phyloP scores from a whole-genome alignment of 2,113 vertebrate species.

The Hyaena hyaena region DNA sequence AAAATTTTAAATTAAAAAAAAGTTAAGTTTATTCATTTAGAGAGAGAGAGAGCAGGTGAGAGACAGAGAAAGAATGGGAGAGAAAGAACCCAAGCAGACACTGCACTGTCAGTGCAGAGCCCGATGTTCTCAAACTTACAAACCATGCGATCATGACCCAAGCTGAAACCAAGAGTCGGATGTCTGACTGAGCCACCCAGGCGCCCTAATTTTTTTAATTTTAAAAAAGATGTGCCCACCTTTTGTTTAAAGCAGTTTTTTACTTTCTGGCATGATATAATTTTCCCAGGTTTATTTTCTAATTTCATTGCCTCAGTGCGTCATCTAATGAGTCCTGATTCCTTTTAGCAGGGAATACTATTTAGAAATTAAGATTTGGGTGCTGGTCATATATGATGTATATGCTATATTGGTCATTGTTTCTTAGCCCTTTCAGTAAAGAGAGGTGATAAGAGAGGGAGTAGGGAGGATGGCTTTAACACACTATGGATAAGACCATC shows the following conservation, averaged over 20 bases:
- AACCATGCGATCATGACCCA: too few species aligned
- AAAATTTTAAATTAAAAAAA: too few species aligned
- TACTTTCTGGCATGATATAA: not conserved
- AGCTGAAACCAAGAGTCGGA: too few species aligned
- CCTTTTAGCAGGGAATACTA: not conserved
- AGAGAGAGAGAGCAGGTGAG: too few species aligned
- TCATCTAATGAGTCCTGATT: slow-evolving; percentile 10
- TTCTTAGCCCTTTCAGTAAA: not conserved
- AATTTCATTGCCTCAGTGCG: not conserved
- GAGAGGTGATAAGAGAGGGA: not conserved
- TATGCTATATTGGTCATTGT: not conserved
- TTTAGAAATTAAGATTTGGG: slow-evolving; percentile 32
- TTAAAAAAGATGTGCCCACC: not conserved
- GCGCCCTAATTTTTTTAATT: not conserved
- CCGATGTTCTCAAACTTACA: too few species aligned
- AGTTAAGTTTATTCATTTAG: too few species aligned
- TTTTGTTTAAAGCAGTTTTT: not conserved
- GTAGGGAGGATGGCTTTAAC: not conserved
- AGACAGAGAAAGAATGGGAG: too few species aligned
- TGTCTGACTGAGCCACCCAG: too few species aligned
- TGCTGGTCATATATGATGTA: not conserved
- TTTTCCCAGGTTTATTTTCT: slow-evolving; percentile 48
- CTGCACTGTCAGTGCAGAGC: too few species aligned
- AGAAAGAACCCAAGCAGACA: too few species aligned
- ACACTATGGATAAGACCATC: not conserved